These are phyloP conservation scores for Eriocheir sinensis DNA, from an alignment of 1,140 invertebrate genomes.

Conservation along the genomic window DNA sequence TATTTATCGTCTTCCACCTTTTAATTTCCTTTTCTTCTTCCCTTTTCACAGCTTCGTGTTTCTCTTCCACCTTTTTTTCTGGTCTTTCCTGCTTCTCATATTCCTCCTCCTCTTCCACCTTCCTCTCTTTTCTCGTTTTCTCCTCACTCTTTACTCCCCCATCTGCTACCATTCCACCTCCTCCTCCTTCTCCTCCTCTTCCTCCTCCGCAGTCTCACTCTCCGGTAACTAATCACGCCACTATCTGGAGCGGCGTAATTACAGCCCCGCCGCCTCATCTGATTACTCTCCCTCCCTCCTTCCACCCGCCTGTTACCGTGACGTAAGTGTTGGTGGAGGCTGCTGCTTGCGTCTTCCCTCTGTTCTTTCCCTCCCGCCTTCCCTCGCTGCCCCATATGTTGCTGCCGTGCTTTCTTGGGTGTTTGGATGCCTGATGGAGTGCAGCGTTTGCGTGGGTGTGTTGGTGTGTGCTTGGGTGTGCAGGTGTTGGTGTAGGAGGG, in stretches of 20 bases:
- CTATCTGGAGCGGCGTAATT: slow-evolving; percentile 3
- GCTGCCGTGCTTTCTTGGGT: neutral
- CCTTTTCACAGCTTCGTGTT: neutral
- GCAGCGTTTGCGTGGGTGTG: no score
- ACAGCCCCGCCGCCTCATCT: neutral
- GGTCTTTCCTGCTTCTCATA: no score
- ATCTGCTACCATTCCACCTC: neutral
- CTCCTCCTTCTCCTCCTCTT: neutral
- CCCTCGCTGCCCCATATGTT: neutral
- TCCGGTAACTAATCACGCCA: neutral
- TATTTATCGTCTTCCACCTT: neutral
- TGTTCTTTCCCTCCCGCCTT: no score
- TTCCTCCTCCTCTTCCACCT: no score
- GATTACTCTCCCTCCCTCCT: slow-evolving; percentile 9
- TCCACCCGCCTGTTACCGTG: neutral
- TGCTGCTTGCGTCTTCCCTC: neutral
- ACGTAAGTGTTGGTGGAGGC: neutral
- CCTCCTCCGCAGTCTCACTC: neutral
- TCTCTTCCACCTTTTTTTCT: neutral
- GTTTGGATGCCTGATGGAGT: no score
- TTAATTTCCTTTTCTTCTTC: neutral
- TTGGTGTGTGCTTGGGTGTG: no score
- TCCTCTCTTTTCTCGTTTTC: no score
- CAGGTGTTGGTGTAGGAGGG: no score
- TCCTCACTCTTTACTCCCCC: neutral